These are phyloP conservation scores for Trissolcus brochymenae DNA, from an alignment of 2,888 invertebrate genomes.

Conservation along the genomic window DNA sequence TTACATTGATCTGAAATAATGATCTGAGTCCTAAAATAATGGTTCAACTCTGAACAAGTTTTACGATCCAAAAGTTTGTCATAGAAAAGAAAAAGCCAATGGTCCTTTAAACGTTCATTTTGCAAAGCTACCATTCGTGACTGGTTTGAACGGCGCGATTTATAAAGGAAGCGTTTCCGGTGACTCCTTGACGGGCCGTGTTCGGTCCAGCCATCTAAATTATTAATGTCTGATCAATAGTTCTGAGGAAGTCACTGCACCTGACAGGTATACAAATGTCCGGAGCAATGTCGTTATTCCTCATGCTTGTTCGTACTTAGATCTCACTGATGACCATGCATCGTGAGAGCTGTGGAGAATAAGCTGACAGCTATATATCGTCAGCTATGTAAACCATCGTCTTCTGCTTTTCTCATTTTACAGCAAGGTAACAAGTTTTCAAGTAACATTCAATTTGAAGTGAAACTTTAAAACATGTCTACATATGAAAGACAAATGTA, in stretches of 20 bases:
- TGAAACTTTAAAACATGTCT: too few relatives aligned
- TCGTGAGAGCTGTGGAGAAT: too few relatives aligned
- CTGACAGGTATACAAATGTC: constrained; percentile 73
- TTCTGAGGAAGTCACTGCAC: constrained; percentile 69
- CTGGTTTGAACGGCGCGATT: constrained; percentile 42
- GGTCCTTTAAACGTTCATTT: constrained; percentile 14
- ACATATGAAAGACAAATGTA: not conserved
- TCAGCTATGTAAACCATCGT: constrained; percentile 28
- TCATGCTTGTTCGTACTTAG: constrained; percentile 50
- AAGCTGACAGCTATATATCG: too few relatives aligned
- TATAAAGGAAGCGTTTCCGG: constrained; percentile 52
- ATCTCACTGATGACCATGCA: too few relatives aligned
- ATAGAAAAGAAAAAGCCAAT: constrained; percentile 8
- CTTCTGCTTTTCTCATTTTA: not conserved
- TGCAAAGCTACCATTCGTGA: constrained; percentile 21
- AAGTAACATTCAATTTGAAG: too few relatives aligned
- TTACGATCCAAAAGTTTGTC: not conserved
- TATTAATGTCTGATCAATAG: constrained; percentile 74
- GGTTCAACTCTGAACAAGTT: not conserved
- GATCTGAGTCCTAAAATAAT: not conserved
- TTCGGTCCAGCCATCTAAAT: constrained; percentile 63
- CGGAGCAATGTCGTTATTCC: constrained; percentile 71
- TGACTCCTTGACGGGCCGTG: constrained; percentile 48
- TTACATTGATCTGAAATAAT: not conserved
- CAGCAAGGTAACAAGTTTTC: not conserved